Percentiles rank a stretch among this genome's conserved stretches.
Evolutionary conservation across 2,113 vertebrate genomes (phyloP).

Genomic region (Carlito syrichta): DNA sequence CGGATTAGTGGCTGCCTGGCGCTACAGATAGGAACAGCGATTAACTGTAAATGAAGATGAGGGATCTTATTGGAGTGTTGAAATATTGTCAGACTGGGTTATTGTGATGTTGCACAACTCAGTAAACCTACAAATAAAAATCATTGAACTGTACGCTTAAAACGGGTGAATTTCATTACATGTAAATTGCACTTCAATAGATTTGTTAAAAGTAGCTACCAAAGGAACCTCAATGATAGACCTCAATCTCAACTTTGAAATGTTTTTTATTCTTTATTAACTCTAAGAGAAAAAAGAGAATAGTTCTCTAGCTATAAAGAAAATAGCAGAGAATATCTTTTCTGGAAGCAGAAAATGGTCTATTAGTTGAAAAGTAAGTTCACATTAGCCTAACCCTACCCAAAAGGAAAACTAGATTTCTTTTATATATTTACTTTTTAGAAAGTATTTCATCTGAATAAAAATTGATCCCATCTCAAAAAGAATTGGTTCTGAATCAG

Average conservation of each 20-base stretch:
- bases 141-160: neutral
- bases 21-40: neutral
- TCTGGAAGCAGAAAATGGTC: neutral
- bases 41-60: neutral
- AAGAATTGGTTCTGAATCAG: neutral
- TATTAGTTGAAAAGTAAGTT: conserved; percentile 19
- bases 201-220: neutral
- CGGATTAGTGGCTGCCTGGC: neutral
- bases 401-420: neutral
- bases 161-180: neutral
- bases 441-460: neutral
- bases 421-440: neutral
- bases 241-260: neutral
- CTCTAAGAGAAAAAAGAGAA: neutral
- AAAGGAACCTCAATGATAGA: neutral
- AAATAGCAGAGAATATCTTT: neutral
- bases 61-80: neutral
- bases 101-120: neutral
- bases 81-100: neutral
- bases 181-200: conserved; percentile 2
- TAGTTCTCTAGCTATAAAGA: neutral
- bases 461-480: neutral
- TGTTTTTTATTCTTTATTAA: conserved; percentile 24
- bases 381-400: neutral
- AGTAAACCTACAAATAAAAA: neutral